These are phyloP conservation scores for Sebastes vulpes DNA, from an alignment of 2,797 vertebrate genomes.

Conservation along the genomic window DNA sequence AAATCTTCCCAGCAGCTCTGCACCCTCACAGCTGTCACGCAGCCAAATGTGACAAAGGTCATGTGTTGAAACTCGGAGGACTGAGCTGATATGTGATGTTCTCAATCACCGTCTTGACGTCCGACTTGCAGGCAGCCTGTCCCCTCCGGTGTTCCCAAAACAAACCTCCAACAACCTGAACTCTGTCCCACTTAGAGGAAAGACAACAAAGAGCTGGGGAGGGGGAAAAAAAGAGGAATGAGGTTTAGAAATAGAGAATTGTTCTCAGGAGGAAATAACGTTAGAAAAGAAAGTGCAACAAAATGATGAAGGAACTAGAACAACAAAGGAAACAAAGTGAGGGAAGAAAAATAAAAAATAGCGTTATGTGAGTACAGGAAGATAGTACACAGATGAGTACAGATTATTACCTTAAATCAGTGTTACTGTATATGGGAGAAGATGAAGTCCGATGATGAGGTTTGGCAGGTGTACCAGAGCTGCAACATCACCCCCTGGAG, in stretches of 20 bases:
- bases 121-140: constrained; percentile 18
- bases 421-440: neutral
- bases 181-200: constrained; percentile 52
- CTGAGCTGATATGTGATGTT: constrained; percentile 41
- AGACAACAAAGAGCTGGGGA: neutral
- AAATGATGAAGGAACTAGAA: neutral
- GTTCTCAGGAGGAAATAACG: neutral
- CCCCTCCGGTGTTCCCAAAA: constrained; percentile 63
- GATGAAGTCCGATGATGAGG: neutral
- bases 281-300: neutral
- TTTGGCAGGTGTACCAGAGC: neutral
- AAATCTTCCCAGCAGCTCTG: neutral
- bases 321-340: neutral
- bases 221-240: neutral
- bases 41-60: constrained; percentile 56
- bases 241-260: neutral
- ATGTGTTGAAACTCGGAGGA: constrained; percentile 1
- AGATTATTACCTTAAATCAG: neutral
- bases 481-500: constrained; percentile 31
- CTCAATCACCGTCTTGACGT: constrained; percentile 5
- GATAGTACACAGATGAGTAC: neutral
- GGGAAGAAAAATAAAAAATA: neutral
- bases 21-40: neutral
- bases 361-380: neutral
- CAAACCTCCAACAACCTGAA: constrained; percentile 40